phyloP scores from a whole-genome alignment of 2,113 vertebrate genomes.

The Cottus gobio region DNA sequence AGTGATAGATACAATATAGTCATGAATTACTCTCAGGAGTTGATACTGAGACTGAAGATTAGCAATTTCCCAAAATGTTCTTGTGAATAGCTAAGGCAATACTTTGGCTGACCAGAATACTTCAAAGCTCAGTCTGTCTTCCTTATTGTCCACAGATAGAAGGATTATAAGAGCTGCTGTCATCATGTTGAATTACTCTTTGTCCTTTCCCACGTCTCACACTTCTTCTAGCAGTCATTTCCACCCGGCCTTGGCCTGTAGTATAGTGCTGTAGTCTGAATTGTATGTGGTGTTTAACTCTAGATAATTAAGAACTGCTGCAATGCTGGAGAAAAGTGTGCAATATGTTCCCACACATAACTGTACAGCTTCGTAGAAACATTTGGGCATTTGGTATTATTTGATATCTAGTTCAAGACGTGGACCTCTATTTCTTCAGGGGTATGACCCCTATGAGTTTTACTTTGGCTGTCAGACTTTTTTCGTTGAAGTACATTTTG shows the following conservation, averaged over 20 bases:
- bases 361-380: slow-evolving; percentile 17
- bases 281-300: slow-evolving; percentile 1
- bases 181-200: slow-evolving; percentile 26
- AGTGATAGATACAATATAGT: slow-evolving; percentile 9
- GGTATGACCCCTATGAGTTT: not conserved
- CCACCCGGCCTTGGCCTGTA: not conserved
- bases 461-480: not conserved
- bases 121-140: slow-evolving; percentile 24
- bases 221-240: slow-evolving; percentile 20
- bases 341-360: slow-evolving; percentile 3
- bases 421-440: not conserved
- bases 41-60: not conserved
- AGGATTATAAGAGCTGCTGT: slow-evolving; percentile 37
- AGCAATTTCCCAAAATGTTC: not conserved
- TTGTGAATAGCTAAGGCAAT: not conserved
- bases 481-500: too few relatives aligned
- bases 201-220: slow-evolving; percentile 22
- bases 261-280: slow-evolving; percentile 10
- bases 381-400: not conserved
- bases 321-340: not conserved
- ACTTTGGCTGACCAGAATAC: slow-evolving; percentile 22
- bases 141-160: slow-evolving; percentile 13
- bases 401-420: too few relatives aligned
- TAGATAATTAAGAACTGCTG: not conserved
- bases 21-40: not conserved